Base-by-base conservation (phyloP, 2,888 invertebrate species). In the Nemoura dubitans region DNA sequence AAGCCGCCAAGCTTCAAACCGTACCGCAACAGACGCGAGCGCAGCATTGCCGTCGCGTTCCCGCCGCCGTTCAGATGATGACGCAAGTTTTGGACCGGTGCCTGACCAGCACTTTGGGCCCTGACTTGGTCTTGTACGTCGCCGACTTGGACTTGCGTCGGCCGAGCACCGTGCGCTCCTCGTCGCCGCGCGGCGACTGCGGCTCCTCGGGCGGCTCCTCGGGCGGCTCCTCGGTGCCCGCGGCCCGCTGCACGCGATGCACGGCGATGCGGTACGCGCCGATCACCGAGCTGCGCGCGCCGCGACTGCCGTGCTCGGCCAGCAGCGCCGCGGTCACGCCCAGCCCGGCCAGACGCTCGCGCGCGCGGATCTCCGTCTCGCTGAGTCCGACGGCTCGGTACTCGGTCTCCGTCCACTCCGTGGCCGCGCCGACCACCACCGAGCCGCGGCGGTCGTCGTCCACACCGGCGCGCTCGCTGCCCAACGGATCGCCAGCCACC, bases 191-290 rank as follows among this genome's bases (percentile, higher is more conserved):
- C 27, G 27, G n/a, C 27, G n/a, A 21, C 27, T 28, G 21, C 59
- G 3, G 28, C 76, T 84, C 84, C 26, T 84, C 84, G 0, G 29
- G 28, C 3, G 29, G 59, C 21, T 28, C 76, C 21, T 84, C 84
- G 59, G 26, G 5, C 59, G 26, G 5, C 59, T 84, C 84, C 29
- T 59, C 28, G 28, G 26, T n/a, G 27, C 26, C 16, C 84, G 27
- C 25, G 3, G 84, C 59, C 84, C 59, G 43, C 76, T 84, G 84
- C 5, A 84, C 26, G 28, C 93, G 91, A 90, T 95, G 94, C 88
- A 95, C 92, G 59, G 95, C 92, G 87, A 96, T 95, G 80, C 96
- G 92, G 91, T 95, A 96, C 83, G 95, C 94, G 14, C 96, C 96
- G 83, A 95, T 94, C 76, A 96, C 92, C 88, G 94, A 93, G 89